phyloP scores from a whole-genome alignment of 2,797 vertebrate species.

The Sebastes itinus region DNA sequence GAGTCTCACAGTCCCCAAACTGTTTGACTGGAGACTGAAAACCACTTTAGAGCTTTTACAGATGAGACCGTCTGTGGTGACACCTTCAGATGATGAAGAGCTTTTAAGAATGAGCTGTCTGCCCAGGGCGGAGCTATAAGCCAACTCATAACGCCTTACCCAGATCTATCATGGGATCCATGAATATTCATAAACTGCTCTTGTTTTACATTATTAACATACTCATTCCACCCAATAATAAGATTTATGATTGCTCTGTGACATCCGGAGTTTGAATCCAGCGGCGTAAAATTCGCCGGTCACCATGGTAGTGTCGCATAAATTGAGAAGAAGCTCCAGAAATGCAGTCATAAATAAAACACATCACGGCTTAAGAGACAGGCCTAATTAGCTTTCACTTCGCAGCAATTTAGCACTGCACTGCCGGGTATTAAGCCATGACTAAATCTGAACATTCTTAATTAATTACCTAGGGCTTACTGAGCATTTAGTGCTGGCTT shows the following conservation, averaged over 20 bases:
- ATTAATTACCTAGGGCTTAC: constrained; percentile 70
- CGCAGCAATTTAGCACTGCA: constrained; percentile 52
- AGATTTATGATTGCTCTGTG: constrained; percentile 61
- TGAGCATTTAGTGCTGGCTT: constrained; percentile 41
- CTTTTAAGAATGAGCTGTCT: constrained; percentile 37
- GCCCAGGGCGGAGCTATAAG: constrained; percentile 22
- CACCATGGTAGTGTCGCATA: constrained; percentile 24
- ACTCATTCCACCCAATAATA: constrained; percentile 54
- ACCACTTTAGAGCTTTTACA: constrained; percentile 34
- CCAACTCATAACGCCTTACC: constrained; percentile 50
- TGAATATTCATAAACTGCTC: constrained; percentile 73
- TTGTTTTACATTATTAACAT: constrained; percentile 71
- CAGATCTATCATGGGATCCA: constrained; percentile 51
- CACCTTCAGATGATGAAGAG: constrained; percentile 36
- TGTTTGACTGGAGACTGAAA: constrained; percentile 16
- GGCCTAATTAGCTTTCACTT: constrained; percentile 74
- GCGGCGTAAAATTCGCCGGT: constrained; percentile 23
- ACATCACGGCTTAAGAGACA: constrained; percentile 44
- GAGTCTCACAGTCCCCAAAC: background rate
- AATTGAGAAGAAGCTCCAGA: constrained; percentile 44
- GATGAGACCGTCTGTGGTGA: constrained; percentile 4
- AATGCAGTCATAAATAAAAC: constrained; percentile 69
- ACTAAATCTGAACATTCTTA: constrained; percentile 60
- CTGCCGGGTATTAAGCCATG: constrained; percentile 65
- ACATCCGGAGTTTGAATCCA: constrained; percentile 36